Evolutionary conservation across 1,140 invertebrate species (phyloP), one percentile per base, ranked within the genome.

Genomic region (Atta cephalotes): DNA sequence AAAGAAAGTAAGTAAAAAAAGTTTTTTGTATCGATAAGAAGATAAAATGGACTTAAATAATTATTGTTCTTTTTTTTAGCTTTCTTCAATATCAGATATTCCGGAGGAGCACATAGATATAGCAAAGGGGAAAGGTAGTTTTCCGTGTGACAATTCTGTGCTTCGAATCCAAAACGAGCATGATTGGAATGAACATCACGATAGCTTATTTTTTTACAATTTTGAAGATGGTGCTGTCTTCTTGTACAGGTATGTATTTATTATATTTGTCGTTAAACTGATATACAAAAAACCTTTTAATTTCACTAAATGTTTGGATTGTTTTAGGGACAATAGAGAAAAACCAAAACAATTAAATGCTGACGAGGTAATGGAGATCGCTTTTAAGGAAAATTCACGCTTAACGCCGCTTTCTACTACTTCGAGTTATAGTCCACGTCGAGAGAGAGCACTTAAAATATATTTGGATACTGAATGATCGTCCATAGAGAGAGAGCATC

Each of bases 401-500:
- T 89, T 95, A 80, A 94, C 95, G 85, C 93, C 94, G 79, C 89
- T 93, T 68, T 88, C 87, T 76, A 93, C 92, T 76, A 93, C 94
- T 77, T 92, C 93, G 77, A 93, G 93, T 70, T 95, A 95, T 56
- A 93, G 96, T 94, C 96, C 96, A 84, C 95, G 97, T 79, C 96
- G 96, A 90, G 97, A 98, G 94, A 96, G 96, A 90, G 97, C 96
- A 4, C 95, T 98, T 45, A 97, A 97, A 95, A 98, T 98, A 90
- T 97, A 97, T 94, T 94, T 97, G 78, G 97, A 97, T 87, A 94
- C 94, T 53, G 91, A 93, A 93, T 94, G 93, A 94, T 93, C 89
- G 66, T 81, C 70, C 25, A 86, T 85, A 68, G 77, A 85, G 56
- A 84, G 70, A 74, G 71, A 90, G 51, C 39, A 68, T 51, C 53